Evolutionary conservation across 92 coral and sea anemone genomes (phyloP).

Genomic region (Palythoa grandis): DNA sequence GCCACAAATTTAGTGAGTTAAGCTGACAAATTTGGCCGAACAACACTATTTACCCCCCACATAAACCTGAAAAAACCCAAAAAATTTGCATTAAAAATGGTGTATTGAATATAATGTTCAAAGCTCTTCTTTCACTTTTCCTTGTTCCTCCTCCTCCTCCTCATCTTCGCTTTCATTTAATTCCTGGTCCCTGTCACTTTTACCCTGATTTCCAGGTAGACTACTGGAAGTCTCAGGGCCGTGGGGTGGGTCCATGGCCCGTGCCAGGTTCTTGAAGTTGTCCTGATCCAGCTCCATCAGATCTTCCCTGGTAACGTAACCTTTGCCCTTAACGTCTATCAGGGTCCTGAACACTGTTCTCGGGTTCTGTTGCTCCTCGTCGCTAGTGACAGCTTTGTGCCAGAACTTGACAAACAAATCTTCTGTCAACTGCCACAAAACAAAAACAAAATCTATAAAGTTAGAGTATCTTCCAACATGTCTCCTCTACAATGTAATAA

Average conservation of each 20-base stretch:
- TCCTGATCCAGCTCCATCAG: slow-evolving; percentile 63
- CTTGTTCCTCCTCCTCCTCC: neutral
- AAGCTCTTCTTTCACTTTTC: neutral
- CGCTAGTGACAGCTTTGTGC: slow-evolving; percentile 50
- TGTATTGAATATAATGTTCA: neutral
- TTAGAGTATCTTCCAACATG: too few species aligned
- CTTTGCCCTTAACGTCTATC: slow-evolving; percentile 64
- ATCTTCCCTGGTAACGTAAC: slow-evolving; percentile 64
- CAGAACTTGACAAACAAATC: slow-evolving; percentile 67
- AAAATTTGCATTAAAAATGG: too few species aligned
- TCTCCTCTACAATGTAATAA: too few species aligned
- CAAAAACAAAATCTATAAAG: neutral
- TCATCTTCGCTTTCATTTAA: neutral
- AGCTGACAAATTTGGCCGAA: too few species aligned
- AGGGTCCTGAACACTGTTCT: slow-evolving; percentile 54
- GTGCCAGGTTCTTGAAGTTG: slow-evolving; percentile 74
- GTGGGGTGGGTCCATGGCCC: slow-evolving; percentile 89
- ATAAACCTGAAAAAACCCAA: too few species aligned
- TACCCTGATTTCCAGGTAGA: neutral
- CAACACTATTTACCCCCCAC: too few species aligned
- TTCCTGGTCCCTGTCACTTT: neutral
- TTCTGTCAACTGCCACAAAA: slow-evolving; percentile 47
- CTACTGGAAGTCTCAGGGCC: slow-evolving; percentile 66
- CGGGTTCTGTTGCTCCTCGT: slow-evolving; percentile 55
- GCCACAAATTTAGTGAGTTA: too few species aligned